Evolutionary conservation across 2,888 invertebrate species (phyloP).

Genomic region (Embidobia sp.): DNA sequence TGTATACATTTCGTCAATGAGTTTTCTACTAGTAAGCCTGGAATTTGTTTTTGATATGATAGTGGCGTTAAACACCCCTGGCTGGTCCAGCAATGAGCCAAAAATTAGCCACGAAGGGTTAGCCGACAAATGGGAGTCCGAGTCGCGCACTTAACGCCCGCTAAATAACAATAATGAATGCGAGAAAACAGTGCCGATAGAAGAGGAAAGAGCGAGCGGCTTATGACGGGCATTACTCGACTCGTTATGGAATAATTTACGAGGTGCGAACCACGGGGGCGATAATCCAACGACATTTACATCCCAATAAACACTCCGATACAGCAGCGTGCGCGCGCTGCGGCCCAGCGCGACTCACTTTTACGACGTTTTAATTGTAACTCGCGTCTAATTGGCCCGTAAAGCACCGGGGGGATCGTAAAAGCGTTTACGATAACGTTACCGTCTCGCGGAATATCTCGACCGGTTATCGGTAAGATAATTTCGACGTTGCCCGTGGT

Average conservation of each 20-base stretch:
- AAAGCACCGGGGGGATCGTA: slow-evolving; percentile 75
- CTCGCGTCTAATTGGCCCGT: slow-evolving; percentile 77
- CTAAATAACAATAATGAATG: slow-evolving; percentile 72
- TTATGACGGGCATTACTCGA: slow-evolving; percentile 81
- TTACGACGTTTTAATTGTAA: slow-evolving; percentile 80
- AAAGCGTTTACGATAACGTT: slow-evolving; percentile 77
- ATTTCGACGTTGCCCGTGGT: too few relatives aligned
- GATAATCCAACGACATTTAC: slow-evolving; percentile 82
- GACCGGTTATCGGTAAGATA: too few relatives aligned
- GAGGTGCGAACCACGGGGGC: slow-evolving; percentile 81
- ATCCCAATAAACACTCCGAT: slow-evolving; percentile 81
- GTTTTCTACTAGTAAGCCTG: too few relatives aligned
- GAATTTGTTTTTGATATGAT: too few relatives aligned
- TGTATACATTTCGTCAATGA: too few relatives aligned
- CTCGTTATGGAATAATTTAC: slow-evolving; percentile 81
- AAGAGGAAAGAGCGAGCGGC: slow-evolving; percentile 70
- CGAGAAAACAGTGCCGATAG: slow-evolving; percentile 15
- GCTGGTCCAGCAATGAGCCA: not conserved
- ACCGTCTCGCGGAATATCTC: too few relatives aligned
- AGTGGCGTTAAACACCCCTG: too few relatives aligned
- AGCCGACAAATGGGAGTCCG: slow-evolving; percentile 21
- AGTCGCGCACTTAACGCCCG: slow-evolving; percentile 69
- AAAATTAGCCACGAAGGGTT: not conserved
- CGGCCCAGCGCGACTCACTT: slow-evolving; percentile 70
- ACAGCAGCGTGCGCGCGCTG: slow-evolving; percentile 67